Evolutionary conservation across 2,797 vertebrate genomes (phyloP), one percentile per base, ranked within the genome.

Genomic region (Orestias chungarensis): DNA sequence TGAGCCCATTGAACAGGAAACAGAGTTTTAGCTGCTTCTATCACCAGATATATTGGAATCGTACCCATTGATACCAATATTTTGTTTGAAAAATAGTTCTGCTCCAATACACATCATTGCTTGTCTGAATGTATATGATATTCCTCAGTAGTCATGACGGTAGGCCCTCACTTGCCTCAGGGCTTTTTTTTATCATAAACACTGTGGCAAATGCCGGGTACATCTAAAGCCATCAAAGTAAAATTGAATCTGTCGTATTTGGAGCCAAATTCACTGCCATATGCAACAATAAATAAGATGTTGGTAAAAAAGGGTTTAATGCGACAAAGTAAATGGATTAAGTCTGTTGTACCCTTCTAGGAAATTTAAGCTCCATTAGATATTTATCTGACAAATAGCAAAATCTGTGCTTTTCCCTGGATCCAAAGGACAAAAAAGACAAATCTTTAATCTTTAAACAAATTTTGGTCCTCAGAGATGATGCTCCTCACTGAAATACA

Each of bases 361-460:
- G 66, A 72, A 18, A 59, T 4, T 47, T 18, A 2, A n/a, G 33
- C 23, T 50, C 25, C 46, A 65, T 20, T 20, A 76, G n/a, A 68
- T 54, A 43, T 74, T 83, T 38, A 65, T 74, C 44, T 50, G 12
- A 23, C 67, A 40, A 44, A 76, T 43, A 73, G 42, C 50, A 66
- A 71, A 71, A 52, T 71, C 68, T 38, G 42, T 64, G 33, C 54
- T 65, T 52, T 65, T 79, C 66, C 40, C 50, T 55, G 65, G 57
- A 31, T 73, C 59, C 25, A 66, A 40, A 68, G 66, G 35, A 57
- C 33, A 68, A 72, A 81, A 70, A 70, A 52, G 87, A 69, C 59
- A 78, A 64, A 71, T 46, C 61, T 38, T 66, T 46, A 69, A n/a
- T n/a, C n/a, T n/a, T n/a, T n/a, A n/a, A n/a, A n/a, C n/a, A n/a